phyloP scores from a whole-genome alignment of 2,888 invertebrate species.

The Dryobotodes eremita region DNA sequence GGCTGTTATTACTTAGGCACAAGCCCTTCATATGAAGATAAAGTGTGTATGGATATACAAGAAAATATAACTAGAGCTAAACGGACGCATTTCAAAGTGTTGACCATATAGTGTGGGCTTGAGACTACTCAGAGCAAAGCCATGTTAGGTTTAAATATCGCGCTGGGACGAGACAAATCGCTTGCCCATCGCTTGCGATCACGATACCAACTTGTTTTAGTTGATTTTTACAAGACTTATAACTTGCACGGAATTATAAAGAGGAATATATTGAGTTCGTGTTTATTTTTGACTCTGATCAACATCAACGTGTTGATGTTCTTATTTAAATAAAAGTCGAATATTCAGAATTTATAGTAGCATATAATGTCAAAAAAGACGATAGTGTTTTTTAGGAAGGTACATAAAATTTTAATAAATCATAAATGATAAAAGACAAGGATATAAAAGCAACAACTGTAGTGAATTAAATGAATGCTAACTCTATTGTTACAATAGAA shows the following conservation, averaged over 20 bases:
- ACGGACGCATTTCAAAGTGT: constrained; percentile 51
- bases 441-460: background rate
- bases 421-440: background rate
- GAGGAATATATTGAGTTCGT: background rate
- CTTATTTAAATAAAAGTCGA: constrained; percentile 1
- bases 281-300: background rate
- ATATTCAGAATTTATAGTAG: constrained; percentile 4
- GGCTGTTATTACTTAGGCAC: too few species aligned
- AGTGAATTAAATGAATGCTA: constrained; percentile 7
- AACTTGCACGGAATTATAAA: constrained; percentile 45
- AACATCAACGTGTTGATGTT: too few species aligned
- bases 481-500: constrained; percentile 25
- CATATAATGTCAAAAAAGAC: background rate
- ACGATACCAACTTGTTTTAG: constrained; percentile 61
- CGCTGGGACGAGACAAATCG: constrained; percentile 62
- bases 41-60: background rate
- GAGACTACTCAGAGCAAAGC: constrained; percentile 47
- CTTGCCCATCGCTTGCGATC: constrained; percentile 59
- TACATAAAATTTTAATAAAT: constrained; percentile 1
- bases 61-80: constrained; percentile 29
- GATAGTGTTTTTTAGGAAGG: background rate
- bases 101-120: constrained; percentile 45
- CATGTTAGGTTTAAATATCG: constrained; percentile 61
- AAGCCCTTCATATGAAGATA: background rate
- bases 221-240: constrained; percentile 47